Base-by-base conservation (phyloP, 2,888 invertebrate species). In the Ligdia adustata region DNA sequence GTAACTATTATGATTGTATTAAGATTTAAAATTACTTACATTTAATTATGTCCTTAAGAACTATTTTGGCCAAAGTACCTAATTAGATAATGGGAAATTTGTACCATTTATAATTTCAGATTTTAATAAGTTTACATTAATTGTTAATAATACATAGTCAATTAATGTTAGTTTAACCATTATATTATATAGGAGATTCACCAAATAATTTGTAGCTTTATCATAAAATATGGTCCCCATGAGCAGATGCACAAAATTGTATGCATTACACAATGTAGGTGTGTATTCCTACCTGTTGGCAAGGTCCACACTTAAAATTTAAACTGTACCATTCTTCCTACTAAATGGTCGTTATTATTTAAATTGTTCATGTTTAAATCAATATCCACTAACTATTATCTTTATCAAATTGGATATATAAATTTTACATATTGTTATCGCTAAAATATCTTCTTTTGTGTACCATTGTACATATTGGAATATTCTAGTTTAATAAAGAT, bases 71-170 rank as follows among this genome's bases (percentile, higher is more conserved):
- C 16, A 5, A 6, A 22, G 4, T 22, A 22, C 3, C 7, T 24
- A 46, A 47, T 14, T n/a, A 26, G 22, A 14, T 24, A 37, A 32
- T 42, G 16, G 26, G 34, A 35, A 35, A 50, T 34, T 42, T 49
- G 55, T 58, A 58, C 55, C 44, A 40, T 53, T 26, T 31, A 33
- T 33, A 55, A 53, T 56, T 45, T 54, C 53, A 39, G 33, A 48
- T 32, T 37, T 9, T 13, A 7, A 29, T 26, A 31, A 16, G 6
- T 5, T 3, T 4, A 27, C 12, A 13, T 7, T 27, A 20, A 18
- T 16, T 16, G 1, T 9, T n/a, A n/a, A n/a, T n/a, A n/a, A n/a
- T n/a, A n/a, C n/a, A n/a, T n/a, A n/a, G n/a, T n/a, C n/a, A n/a
- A n/a, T n/a, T n/a, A n/a, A n/a, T n/a, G n/a, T n/a, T n/a, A n/a